Evolutionary conservation across 2,888 invertebrate species (phyloP).

Genomic region (Carabus problematicus): DNA sequence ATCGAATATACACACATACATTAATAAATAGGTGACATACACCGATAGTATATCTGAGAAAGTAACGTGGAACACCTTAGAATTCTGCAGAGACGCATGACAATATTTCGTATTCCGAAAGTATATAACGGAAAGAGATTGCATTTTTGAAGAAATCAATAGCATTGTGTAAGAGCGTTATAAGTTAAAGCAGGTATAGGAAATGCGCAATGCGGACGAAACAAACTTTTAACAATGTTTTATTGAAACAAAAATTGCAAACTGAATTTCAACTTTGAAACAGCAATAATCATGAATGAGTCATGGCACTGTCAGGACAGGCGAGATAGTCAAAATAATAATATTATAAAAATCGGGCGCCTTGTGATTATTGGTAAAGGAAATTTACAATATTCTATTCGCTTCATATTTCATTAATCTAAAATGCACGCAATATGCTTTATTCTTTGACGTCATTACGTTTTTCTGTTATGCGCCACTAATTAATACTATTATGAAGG

Average conservation of each 20-base stretch:
- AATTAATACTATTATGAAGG: too few relatives aligned
- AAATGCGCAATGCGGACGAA: conserved; percentile 27
- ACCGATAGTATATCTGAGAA: not conserved
- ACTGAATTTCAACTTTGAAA: conserved; percentile 28
- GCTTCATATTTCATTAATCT: too few relatives aligned
- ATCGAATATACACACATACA: conserved; percentile 13
- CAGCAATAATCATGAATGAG: conserved; percentile 17
- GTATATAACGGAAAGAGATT: conserved; percentile 32
- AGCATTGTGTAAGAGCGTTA: conserved; percentile 34
- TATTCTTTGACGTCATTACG: too few relatives aligned
- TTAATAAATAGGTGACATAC: not conserved
- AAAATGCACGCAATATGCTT: too few relatives aligned
- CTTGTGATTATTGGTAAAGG: too few relatives aligned
- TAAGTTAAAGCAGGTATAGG: conserved; percentile 33
- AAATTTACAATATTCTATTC: too few relatives aligned
- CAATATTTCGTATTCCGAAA: conserved; percentile 40
- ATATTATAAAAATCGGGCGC: too few relatives aligned
- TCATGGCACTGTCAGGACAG: not conserved
- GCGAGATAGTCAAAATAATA: too few relatives aligned
- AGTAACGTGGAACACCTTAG: conserved; percentile 1
- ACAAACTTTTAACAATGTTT: conserved; percentile 36
- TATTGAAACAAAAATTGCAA: conserved; percentile 36
- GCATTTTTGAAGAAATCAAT: conserved; percentile 38
- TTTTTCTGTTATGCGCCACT: too few relatives aligned
- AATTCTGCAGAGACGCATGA: conserved; percentile 31